A percentile compares a stretch with the other conserved stretches of the same genome.
phyloP scores from a whole-genome alignment of 2,113 vertebrate species.

The Chaetodon trifascialis region DNA sequence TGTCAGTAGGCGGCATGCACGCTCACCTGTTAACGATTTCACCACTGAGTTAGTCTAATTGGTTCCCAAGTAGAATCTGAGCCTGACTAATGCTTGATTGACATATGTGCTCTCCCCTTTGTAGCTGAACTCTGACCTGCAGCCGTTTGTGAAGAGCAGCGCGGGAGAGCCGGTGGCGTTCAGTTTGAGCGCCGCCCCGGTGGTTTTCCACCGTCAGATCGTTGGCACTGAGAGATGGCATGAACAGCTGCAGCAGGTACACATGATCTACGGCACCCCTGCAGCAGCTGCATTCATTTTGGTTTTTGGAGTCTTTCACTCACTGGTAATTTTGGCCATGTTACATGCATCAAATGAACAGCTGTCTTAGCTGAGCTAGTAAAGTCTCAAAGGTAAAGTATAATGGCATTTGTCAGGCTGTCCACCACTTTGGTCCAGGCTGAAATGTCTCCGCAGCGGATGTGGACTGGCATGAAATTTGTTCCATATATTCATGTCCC shows the following conservation, averaged over 20 bases:
- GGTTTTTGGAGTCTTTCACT: background rate
- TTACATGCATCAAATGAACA: background rate
- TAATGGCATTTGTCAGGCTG: background rate
- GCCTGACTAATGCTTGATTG: background rate
- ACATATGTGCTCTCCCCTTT: constrained; percentile 52
- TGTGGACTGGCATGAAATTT: background rate
- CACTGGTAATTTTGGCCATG: background rate
- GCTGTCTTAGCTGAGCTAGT: background rate
- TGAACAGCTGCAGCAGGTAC: constrained; percentile 92
- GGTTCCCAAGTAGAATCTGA: background rate
- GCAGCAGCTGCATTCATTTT: background rate
- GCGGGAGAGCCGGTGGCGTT: constrained; percentile 83
- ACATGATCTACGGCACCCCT: background rate
- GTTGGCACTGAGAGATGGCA: constrained; percentile 91
- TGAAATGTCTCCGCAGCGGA: background rate
- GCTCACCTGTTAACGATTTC: background rate
- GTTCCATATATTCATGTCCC: background rate
- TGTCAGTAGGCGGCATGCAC: constrained; percentile 9
- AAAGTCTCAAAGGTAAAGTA: background rate
- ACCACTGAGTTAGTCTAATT: constrained; percentile 19
- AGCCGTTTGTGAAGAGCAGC: constrained; percentile 91
- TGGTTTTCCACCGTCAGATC: constrained; percentile 92
- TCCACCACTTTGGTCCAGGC: background rate
- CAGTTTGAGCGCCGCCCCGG: constrained; percentile 92
- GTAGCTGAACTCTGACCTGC: constrained; percentile 95